Evolutionary conservation across 2,797 vertebrate genomes (phyloP).

Genomic region (Naso thynnoides): DNA sequence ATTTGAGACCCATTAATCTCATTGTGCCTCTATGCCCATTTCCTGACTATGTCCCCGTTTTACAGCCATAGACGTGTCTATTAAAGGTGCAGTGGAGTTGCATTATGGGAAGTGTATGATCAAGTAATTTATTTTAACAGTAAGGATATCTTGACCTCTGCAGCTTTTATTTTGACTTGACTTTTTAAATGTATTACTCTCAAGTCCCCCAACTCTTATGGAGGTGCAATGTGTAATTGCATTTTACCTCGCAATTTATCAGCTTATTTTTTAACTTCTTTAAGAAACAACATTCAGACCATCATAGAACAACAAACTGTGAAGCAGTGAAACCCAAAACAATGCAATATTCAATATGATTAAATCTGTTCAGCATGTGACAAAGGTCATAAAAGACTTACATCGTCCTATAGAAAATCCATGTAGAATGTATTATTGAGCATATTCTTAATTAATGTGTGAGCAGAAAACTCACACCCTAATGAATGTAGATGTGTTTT

Average conservation of each 20-base stretch:
- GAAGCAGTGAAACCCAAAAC: background rate
- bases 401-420: background rate
- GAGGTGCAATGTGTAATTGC: background rate
- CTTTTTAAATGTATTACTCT: background rate
- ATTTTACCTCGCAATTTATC: too few relatives aligned
- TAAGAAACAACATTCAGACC: background rate
- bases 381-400: background rate
- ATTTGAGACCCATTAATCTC: too few relatives aligned
- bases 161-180: background rate
- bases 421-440: background rate
- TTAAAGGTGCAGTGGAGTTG: background rate
- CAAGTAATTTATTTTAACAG: background rate
- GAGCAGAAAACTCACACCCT: too few relatives aligned
- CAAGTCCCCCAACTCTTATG: background rate
- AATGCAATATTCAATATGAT: background rate
- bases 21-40: too few relatives aligned
- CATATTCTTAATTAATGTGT: too few relatives aligned
- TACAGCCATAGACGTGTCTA: background rate
- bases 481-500: background rate
- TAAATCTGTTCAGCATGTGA: background rate
- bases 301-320: background rate
- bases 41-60: background rate
- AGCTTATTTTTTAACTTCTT: too few relatives aligned
- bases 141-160: too few relatives aligned
- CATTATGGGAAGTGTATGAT: background rate